Evolutionary conservation across 2,797 vertebrate species (phyloP).

Genomic region (Erpetoichthys calabaricus): DNA sequence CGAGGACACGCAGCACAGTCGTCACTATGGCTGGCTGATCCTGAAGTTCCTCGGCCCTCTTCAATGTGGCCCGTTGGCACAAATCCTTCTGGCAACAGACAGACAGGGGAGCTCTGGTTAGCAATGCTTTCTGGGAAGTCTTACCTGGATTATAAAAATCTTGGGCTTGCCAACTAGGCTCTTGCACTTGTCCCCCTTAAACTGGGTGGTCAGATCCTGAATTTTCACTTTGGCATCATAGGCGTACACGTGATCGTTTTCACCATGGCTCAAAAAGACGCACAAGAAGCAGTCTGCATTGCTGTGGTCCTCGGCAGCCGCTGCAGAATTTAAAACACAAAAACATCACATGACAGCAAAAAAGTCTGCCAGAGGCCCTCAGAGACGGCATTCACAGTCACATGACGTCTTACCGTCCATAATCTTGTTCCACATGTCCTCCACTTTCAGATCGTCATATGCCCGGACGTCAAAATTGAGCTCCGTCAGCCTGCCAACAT

Average conservation of each 20-base stretch:
- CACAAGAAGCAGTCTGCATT: conserved; percentile 82
- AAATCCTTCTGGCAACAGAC: too few relatives aligned
- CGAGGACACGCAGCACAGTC: too few relatives aligned
- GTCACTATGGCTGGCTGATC: too few relatives aligned
- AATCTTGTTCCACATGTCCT: conserved; percentile 47
- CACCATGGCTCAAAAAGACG: conserved; percentile 80
- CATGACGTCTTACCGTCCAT: conserved; percentile 45
- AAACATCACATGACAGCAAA: background rate
- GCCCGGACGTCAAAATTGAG: conserved; percentile 73
- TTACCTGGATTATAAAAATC: conserved; percentile 91
- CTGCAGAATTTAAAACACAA: conserved; percentile 33
- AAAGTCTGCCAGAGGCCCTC: background rate
- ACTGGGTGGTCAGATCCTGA: conserved; percentile 54
- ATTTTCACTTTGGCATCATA: conserved; percentile 62
- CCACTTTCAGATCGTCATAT: conserved; percentile 51
- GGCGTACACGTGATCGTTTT: conserved; percentile 66
- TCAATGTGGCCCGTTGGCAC: too few relatives aligned
- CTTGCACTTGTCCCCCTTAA: conserved; percentile 73
- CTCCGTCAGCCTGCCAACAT: conserved; percentile 44
- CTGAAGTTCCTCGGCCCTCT: too few relatives aligned
- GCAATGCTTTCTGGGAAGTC: background rate
- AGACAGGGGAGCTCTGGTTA: too few relatives aligned
- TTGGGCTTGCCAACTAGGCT: conserved; percentile 88
- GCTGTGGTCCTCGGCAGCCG: conserved; percentile 48
- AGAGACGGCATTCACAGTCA: too few relatives aligned